Evolutionary conservation across 2,113 vertebrate species (phyloP).

Genomic region (Oryzias melastigma): DNA sequence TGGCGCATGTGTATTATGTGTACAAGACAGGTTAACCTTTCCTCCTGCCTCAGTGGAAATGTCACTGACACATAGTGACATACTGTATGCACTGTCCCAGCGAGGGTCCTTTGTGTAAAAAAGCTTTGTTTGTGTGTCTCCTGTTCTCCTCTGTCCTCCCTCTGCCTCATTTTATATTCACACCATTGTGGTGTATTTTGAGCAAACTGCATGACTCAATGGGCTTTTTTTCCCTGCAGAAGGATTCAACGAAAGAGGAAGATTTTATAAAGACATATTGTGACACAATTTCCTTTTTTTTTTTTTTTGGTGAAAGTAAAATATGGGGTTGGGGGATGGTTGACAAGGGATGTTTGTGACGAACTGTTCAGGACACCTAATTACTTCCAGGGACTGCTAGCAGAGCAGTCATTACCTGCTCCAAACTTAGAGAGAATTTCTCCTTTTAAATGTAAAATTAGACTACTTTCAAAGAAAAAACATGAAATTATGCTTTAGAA

Average conservation of each 20-base stretch:
- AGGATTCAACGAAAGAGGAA: not conserved
- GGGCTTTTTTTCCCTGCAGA: not conserved
- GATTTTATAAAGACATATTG: no score
- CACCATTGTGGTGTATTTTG: conserved; percentile 37
- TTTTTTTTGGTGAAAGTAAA: no score
- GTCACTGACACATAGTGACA: conserved; percentile 43
- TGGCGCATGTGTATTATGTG: conserved; percentile 3
- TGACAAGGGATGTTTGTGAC: no score
- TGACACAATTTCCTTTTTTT: no score
- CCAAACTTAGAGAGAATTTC: no score
- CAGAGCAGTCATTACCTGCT: no score
- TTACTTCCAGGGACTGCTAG: no score
- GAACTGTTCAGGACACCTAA: no score
- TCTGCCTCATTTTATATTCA: conserved; percentile 31
- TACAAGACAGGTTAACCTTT: conserved; percentile 39
- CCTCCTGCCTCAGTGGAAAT: conserved; percentile 42
- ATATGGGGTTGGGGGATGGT: no score
- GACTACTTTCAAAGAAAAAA: no score
- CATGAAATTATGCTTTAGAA: no score
- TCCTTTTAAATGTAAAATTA: no score
- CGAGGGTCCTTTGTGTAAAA: conserved; percentile 15
- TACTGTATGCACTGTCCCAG: conserved; percentile 11
- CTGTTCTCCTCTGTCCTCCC: conserved; percentile 1
- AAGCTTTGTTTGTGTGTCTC: conserved; percentile 23
- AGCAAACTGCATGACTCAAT: conserved; percentile 9